Evolutionary conservation across 1,140 invertebrate species (phyloP), one percentile per base, ranked within the genome.

Genomic region (Drosophila bipectinata): DNA sequence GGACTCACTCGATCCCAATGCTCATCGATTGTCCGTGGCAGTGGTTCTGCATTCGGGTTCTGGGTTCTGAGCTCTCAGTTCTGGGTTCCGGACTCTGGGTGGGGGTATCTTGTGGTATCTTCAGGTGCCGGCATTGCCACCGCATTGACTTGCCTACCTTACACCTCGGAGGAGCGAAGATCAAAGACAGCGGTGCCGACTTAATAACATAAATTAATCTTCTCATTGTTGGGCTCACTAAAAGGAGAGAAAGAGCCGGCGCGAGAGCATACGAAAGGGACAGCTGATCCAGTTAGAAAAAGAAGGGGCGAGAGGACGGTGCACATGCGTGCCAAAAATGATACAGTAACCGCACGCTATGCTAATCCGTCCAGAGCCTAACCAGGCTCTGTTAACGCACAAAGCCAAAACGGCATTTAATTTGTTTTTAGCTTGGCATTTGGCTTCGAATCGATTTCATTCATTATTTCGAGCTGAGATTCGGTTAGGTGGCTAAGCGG

Each of bases 181-280:
- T 90, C 88, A 90, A 90, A 90, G 88, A 51, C 61, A 34, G 57
- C 66, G 63, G 30, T 77, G 83, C 88, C 88, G 88, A 84, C 89
- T 75, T 90, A 90, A 90, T 90, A 90, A 90, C 89, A 90, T 90
- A 88, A 90, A 90, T 90, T 90, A 90, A 90, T 90, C 88, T 90
- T 84, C 72, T 84, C 88, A 87, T 84, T 87, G 87, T 85, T 85
- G 88, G 69, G 61, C 66, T 14, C 59, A 4, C 28, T 59, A 18
- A 26, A 37, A 37, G 12, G 10, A 7, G 12, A 37, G 34, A 37
- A 37, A 37, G 10, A 37, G 34, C 4, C 1, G 34, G 34, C 0
- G 32, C 26, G 61, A 21, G 45, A 30, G 30, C 41, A 54, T 32
- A 52, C 15, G 55, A 37, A 12, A 15, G 55, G n/a, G 62, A 10